Evolutionary conservation across 2,113 vertebrate genomes (phyloP).

Genomic region (Talpa occidentalis): DNA sequence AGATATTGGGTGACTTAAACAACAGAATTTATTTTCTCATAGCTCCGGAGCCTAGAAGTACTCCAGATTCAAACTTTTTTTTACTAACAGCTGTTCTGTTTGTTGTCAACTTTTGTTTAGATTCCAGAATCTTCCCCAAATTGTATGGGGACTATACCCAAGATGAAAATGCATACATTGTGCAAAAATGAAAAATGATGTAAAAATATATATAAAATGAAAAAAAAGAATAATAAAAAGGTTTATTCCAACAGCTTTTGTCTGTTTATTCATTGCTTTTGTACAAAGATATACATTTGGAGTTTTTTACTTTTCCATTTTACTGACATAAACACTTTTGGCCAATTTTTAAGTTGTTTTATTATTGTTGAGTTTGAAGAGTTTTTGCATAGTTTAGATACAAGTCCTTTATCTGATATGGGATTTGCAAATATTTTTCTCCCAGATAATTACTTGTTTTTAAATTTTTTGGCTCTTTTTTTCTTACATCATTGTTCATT

Average conservation of each 20-base stretch:
- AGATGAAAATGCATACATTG: too few relatives aligned
- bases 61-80: neutral
- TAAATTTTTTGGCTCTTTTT: neutral
- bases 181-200: too few relatives aligned
- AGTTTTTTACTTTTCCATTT: neutral
- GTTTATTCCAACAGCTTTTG: neutral
- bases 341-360: neutral
- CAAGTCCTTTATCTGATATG: neutral
- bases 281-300: neutral
- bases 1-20: too few relatives aligned
- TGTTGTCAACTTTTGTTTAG: neutral
- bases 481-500: too few relatives aligned
- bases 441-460: neutral
- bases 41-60: neutral
- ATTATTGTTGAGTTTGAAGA: neutral
- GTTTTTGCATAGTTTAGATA: neutral
- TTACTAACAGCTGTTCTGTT: neutral
- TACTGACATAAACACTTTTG: neutral
- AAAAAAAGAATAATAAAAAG: neutral
- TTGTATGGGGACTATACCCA: too few relatives aligned
- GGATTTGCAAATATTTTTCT: neutral
- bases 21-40: too few relatives aligned
- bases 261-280: neutral
- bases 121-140: neutral
- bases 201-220: too few relatives aligned